phyloP scores from a whole-genome alignment of 2,797 vertebrate genomes.

The Pangasius larnaudii region DNA sequence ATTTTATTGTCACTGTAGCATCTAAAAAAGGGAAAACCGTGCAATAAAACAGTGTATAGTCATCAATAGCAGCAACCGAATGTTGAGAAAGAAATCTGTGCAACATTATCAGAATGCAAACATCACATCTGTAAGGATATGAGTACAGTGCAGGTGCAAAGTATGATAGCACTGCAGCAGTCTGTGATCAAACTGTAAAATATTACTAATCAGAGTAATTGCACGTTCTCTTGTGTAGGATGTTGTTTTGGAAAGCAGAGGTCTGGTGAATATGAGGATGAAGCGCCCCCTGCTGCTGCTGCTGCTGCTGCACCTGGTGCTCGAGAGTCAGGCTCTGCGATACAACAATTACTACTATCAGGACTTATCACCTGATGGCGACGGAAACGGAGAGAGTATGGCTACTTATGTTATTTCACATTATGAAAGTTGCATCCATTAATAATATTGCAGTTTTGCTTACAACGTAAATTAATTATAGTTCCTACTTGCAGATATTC shows the following conservation, averaged over 20 bases:
- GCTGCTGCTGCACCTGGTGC: slow-evolving; percentile 60
- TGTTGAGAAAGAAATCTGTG: not conserved
- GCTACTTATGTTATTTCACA: not conserved
- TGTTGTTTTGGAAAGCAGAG: slow-evolving; percentile 31
- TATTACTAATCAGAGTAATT: no score
- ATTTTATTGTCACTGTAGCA: not conserved
- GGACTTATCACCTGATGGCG: slow-evolving; percentile 70
- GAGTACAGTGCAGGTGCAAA: not conserved
- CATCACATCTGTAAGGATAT: not conserved
- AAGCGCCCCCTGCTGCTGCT: slow-evolving; percentile 69
- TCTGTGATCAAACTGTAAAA: not conserved
- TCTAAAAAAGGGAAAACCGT: not conserved
- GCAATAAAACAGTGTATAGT: not conserved
- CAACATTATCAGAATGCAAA: not conserved
- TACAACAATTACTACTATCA: slow-evolving; percentile 88
- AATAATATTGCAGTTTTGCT: not conserved
- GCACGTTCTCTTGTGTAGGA: slow-evolving; percentile 16
- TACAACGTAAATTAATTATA: not conserved
- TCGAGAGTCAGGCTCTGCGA: slow-evolving; percentile 53
- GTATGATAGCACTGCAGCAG: not conserved
- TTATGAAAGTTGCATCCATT: not conserved
- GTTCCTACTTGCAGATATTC: not conserved
- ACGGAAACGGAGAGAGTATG: slow-evolving; percentile 79
- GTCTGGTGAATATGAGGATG: slow-evolving; percentile 59
- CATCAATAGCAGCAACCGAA: not conserved